Conservation (phyloP, 2,113 vertebrate genomes). For the Cebus imitator region DNA sequence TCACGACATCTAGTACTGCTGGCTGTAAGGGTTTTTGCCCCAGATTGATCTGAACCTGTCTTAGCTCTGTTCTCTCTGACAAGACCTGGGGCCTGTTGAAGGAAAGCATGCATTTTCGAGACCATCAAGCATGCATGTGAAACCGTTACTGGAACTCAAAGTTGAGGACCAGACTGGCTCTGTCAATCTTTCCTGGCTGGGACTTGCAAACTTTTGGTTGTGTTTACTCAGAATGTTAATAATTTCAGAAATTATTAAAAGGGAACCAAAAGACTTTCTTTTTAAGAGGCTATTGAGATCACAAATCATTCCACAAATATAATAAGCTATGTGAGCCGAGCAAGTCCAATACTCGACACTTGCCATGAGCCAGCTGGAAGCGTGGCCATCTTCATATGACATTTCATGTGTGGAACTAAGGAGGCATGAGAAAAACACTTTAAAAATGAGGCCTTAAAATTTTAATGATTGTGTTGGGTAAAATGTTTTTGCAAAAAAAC, state of each 20-base stretch:
- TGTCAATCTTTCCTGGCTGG: slow-evolving; percentile 60
- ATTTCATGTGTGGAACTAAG: not conserved
- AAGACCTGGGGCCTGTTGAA: not conserved
- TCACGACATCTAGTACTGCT: not conserved
- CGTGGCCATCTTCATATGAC: not conserved
- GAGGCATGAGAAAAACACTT: not conserved
- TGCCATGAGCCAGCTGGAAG: not conserved
- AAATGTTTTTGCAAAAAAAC: not conserved
- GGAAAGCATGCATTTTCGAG: not conserved
- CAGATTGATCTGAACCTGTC: not conserved
- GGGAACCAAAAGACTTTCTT: slow-evolving; percentile 35
- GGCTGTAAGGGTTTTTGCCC: not conserved
- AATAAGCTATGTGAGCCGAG: slow-evolving; percentile 12
- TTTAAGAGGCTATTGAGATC: slow-evolving; percentile 57
- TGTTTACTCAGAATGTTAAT: slow-evolving; percentile 61
- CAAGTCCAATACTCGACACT: not conserved
- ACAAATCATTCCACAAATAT: slow-evolving; percentile 35
- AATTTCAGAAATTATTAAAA: slow-evolving; percentile 66
- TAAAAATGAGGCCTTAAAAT: not conserved
- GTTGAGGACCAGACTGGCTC: not conserved
- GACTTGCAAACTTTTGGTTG: not conserved
- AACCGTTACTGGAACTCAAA: not conserved
- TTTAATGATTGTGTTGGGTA: slow-evolving; percentile 10
- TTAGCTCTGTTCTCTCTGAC: not conserved
- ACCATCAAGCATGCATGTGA: not conserved